Conservation (phyloP, 2,113 vertebrate genomes). For the Mola mola region DNA sequence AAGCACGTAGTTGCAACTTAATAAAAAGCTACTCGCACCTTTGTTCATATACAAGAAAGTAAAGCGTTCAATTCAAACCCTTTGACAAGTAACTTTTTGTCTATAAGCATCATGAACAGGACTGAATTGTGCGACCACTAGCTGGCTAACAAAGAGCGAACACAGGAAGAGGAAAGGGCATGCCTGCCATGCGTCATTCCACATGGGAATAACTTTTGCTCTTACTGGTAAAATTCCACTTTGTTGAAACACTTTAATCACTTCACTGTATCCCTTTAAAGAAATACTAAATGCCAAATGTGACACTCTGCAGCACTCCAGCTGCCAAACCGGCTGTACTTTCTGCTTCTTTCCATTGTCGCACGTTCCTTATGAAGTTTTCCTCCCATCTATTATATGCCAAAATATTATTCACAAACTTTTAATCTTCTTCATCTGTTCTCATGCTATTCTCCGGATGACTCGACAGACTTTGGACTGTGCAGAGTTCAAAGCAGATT, state of each 20-base stretch:
- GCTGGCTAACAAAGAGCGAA: constrained; percentile 33
- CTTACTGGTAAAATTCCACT: constrained; percentile 24
- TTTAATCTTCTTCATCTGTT: background rate
- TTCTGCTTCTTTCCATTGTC: no score
- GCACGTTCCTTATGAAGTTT: background rate
- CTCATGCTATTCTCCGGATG: background rate
- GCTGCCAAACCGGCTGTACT: constrained; percentile 47
- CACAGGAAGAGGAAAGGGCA: constrained; percentile 43
- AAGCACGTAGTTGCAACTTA: no score
- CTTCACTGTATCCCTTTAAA: constrained; percentile 18
- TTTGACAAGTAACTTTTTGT: no score
- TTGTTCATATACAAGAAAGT: no score
- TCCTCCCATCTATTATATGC: background rate
- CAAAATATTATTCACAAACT: background rate
- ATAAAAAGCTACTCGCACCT: no score
- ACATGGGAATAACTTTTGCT: constrained; percentile 36
- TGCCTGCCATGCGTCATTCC: constrained; percentile 37
- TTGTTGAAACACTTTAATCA: constrained; percentile 40
- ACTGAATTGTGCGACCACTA: constrained; percentile 15
- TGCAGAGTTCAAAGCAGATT: constrained; percentile 1
- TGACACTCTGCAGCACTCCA: constrained; percentile 28
- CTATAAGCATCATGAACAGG: constrained; percentile 20
- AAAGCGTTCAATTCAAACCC: no score
- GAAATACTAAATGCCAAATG: background rate
- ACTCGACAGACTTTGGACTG: constrained; percentile 12